phyloP scores from a whole-genome alignment of 2,888 invertebrate species.

The Siphlonurus alternatus region DNA sequence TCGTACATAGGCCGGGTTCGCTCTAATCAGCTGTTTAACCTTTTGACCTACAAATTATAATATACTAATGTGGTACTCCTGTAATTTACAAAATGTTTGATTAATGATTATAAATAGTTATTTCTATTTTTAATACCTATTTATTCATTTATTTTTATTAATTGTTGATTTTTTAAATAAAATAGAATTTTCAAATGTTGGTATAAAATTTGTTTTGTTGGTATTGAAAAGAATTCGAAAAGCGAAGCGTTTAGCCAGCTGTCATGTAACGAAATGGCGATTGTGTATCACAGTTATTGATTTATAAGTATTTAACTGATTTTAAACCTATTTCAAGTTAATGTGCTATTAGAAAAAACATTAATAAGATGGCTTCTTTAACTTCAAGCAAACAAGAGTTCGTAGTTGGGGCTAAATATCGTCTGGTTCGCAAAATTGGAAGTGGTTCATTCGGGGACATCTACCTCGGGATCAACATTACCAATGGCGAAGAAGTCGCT shows the following conservation, averaged over 20 bases:
- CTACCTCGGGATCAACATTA: slow-evolving; percentile 83
- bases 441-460: slow-evolving; percentile 99
- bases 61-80: too few species aligned
- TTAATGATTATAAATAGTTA: background rate
- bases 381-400: slow-evolving; percentile 42
- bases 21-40: too few species aligned
- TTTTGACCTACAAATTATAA: too few species aligned
- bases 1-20: too few species aligned
- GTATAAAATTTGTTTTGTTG: too few species aligned
- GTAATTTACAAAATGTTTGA: too few species aligned
- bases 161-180: background rate
- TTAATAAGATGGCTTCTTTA: background rate
- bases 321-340: background rate
- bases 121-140: background rate
- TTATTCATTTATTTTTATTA: background rate
- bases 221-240: background rate
- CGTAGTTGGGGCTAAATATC: slow-evolving; percentile 82
- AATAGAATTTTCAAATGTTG: too few species aligned
- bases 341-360: background rate
- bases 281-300: slow-evolving; percentile 2
- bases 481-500: slow-evolving; percentile 94
- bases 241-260: background rate
- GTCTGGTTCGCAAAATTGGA: slow-evolving; percentile 91
- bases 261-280: slow-evolving; percentile 2
- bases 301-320: background rate